phyloP scores from a whole-genome alignment of 2,113 vertebrate genomes.

The Caracal caracal region DNA sequence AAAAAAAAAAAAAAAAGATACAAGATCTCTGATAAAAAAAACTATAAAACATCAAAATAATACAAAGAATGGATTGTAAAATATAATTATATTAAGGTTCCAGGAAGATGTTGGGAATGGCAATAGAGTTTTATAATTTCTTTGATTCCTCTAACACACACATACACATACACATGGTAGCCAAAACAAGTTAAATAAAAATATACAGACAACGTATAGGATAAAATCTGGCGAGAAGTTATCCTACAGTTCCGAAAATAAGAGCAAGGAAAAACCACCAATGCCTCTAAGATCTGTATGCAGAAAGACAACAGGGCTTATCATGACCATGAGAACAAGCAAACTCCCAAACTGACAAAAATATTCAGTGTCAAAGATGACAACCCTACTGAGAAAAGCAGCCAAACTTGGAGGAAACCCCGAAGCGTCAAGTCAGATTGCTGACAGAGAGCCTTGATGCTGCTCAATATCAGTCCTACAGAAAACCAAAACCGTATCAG shows the following conservation, averaged over 20 bases:
- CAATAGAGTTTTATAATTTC: neutral
- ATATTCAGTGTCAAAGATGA: neutral
- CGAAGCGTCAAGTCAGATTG: neutral
- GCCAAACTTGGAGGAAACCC: neutral
- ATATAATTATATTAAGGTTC: neutral
- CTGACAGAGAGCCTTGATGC: neutral
- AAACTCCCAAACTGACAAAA: neutral
- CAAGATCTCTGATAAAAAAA: neutral
- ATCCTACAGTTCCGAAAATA: neutral
- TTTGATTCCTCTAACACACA: neutral
- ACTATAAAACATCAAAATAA: neutral
- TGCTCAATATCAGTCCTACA: neutral
- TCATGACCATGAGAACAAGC: neutral
- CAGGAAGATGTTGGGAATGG: neutral
- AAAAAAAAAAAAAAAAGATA: conserved; percentile 1
- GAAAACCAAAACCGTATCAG: neutral
- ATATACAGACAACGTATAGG: neutral
- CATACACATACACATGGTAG: neutral
- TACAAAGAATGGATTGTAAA: neutral
- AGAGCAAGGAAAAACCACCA: neutral
- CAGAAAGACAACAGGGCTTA: neutral
- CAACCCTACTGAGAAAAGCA: neutral
- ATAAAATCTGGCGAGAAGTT: neutral
- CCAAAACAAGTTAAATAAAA: neutral
- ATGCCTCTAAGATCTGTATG: too few species aligned